A percentile compares a stretch with the other conserved stretches of the same genome.
phyloP scores from a whole-genome alignment of 2,113 vertebrate species.

The Regulus satrapa region DNA sequence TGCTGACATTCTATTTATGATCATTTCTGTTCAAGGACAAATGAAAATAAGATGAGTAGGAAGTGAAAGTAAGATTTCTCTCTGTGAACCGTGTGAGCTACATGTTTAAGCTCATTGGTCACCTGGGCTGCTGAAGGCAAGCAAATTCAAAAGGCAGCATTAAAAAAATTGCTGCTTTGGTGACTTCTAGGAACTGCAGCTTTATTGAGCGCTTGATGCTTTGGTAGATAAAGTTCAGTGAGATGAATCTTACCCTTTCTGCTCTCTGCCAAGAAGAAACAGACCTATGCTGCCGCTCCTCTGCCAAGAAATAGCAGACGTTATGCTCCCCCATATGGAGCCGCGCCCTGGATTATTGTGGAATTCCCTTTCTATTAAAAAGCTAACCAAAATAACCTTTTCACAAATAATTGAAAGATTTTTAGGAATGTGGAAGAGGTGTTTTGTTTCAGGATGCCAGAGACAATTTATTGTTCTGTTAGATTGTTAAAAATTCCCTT shows the following conservation, averaged over 20 bases:
- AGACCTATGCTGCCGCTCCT: neutral
- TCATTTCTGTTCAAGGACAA: neutral
- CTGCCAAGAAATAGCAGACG: slow-evolving; percentile 20
- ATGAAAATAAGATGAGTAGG: neutral
- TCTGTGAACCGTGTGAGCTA: neutral
- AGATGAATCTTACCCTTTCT: neutral
- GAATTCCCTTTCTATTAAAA: slow-evolving; percentile 38
- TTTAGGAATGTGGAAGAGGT: neutral
- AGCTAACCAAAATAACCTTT: neutral
- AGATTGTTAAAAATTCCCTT: neutral
- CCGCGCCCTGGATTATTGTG: neutral
- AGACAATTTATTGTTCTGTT: neutral
- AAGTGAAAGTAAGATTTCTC: neutral
- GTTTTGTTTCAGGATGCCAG: neutral
- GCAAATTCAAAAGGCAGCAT: neutral
- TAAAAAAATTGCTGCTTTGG: neutral
- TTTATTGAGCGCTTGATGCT: neutral
- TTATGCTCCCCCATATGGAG: slow-evolving; percentile 32
- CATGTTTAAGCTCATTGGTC: neutral
- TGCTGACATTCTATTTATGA: neutral
- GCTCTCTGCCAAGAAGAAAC: slow-evolving; percentile 16
- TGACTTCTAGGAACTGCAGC: slow-evolving; percentile 11
- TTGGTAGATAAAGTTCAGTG: neutral
- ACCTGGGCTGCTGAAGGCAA: neutral
- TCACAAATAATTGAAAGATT: neutral